These are phyloP conservation scores for Acropora tenuis DNA, from an alignment of 64 coral and sea anemone genomes.

Conservation along the genomic window DNA sequence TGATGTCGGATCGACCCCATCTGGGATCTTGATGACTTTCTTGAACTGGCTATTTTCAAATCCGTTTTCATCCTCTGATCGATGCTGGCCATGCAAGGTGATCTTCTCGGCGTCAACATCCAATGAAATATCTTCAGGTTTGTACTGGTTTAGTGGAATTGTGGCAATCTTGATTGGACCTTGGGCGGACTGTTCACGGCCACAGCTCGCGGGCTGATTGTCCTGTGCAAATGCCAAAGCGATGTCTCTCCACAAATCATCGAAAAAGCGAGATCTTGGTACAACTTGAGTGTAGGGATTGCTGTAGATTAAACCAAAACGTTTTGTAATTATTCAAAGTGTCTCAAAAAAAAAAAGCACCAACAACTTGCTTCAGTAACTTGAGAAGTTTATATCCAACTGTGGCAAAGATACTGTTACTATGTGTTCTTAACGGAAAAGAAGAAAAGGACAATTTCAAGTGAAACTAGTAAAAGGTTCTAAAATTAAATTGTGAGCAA, in stretches of 20 bases:
- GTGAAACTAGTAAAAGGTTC: no score
- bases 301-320: neutral
- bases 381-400: no score
- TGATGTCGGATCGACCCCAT: constrained; percentile 70
- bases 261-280: neutral
- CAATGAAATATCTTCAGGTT: constrained; percentile 50
- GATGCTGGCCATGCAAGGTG: constrained; percentile 61
- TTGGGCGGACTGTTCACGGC: neutral
- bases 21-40: constrained; percentile 66
- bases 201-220: neutral
- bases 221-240: neutral
- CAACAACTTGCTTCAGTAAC: no score
- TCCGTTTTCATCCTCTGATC: constrained; percentile 62
- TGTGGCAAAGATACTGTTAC: no score
- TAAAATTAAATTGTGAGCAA: no score
- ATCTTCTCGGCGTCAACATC: constrained; percentile 45
- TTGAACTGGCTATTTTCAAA: constrained; percentile 72
- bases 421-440: no score
- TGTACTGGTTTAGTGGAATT: constrained; percentile 17
- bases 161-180: constrained; percentile 25
- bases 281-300: neutral
- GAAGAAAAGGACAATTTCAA: no score
- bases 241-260: neutral
- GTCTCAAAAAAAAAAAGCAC: no score
- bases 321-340: no score